Conservation (phyloP, 2,888 invertebrate genomes). For the Drosophila longiperda region DNA sequence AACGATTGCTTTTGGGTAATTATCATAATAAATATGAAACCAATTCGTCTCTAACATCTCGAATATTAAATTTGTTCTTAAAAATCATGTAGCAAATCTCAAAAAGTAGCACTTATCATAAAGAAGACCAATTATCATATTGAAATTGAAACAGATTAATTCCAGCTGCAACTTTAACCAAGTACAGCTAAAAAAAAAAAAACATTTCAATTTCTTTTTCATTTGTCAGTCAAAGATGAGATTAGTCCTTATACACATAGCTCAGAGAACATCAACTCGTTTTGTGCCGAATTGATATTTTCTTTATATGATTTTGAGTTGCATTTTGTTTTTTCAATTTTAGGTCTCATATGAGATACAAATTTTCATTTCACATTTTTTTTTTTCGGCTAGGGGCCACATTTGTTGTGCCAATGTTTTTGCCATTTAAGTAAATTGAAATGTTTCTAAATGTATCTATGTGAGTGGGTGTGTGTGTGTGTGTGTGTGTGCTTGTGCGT, state of each 20-base stretch:
- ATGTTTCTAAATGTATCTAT: constrained; percentile 24
- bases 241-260: constrained; percentile 45
- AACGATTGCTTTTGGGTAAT: background rate
- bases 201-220: constrained; percentile 33
- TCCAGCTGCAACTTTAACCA: background rate
- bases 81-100: background rate
- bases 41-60: background rate
- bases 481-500: constrained; percentile 3
- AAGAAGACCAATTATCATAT: background rate
- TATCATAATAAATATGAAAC: background rate
- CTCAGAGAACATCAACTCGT: constrained; percentile 7
- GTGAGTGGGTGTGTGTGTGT: constrained; percentile 13
- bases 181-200: background rate
- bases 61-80: background rate
- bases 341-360: constrained; percentile 29
- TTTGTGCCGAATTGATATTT: constrained; percentile 56
- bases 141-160: background rate
- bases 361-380: constrained; percentile 34
- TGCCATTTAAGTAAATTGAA: constrained; percentile 65
- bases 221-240: constrained; percentile 53
- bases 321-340: constrained; percentile 16
- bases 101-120: background rate
- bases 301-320: constrained; percentile 38
- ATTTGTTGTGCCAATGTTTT: constrained; percentile 49
- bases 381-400: constrained; percentile 21